Evolutionary conservation across 2,113 vertebrate species (phyloP).

Genomic region (Chascanopsetta lugubris): DNA sequence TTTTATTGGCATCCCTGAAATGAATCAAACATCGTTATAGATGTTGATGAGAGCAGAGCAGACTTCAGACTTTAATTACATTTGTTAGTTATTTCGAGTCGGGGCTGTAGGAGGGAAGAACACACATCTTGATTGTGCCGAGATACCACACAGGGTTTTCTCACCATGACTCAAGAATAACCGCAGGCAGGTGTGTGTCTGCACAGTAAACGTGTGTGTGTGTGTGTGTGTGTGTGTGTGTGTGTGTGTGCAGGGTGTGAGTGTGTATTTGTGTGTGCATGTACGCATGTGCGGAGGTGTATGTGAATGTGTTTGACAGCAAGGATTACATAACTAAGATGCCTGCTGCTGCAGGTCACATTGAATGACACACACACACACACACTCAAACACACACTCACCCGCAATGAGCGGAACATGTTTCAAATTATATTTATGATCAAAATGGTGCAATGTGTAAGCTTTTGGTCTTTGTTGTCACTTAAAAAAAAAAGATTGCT

Average conservation of each 20-base stretch:
- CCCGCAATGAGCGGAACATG: no score
- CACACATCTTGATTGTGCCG: slow-evolving; percentile 17
- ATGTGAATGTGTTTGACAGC: slow-evolving; percentile 61
- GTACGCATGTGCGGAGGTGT: slow-evolving; percentile 34
- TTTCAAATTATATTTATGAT: no score
- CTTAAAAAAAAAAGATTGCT: no score
- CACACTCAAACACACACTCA: slow-evolving; percentile 25
- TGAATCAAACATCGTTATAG: slow-evolving; percentile 12
- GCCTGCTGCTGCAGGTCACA: slow-evolving; percentile 69
- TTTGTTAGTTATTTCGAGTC: slow-evolving; percentile 20
- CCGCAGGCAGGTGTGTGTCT: slow-evolving; percentile 43
- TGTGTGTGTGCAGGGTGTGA: slow-evolving; percentile 22
- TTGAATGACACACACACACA: slow-evolving; percentile 55
- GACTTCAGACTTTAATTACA: slow-evolving; percentile 26
- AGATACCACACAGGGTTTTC: slow-evolving; percentile 29
- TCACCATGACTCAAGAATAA: slow-evolving; percentile 40
- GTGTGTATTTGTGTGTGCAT: slow-evolving; percentile 29
- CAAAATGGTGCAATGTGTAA: no score
- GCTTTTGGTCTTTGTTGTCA: no score
- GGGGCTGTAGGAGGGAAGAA: slow-evolving; percentile 17
- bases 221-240: slow-evolving; percentile 12
- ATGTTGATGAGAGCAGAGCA: background rate
- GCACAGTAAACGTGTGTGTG: slow-evolving; percentile 7
- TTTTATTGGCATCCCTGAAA: slow-evolving; percentile 7
- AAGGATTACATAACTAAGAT: slow-evolving; percentile 64